Conservation (phyloP, 2,797 vertebrate species). For the Cryptoblepharus egeriae region DNA sequence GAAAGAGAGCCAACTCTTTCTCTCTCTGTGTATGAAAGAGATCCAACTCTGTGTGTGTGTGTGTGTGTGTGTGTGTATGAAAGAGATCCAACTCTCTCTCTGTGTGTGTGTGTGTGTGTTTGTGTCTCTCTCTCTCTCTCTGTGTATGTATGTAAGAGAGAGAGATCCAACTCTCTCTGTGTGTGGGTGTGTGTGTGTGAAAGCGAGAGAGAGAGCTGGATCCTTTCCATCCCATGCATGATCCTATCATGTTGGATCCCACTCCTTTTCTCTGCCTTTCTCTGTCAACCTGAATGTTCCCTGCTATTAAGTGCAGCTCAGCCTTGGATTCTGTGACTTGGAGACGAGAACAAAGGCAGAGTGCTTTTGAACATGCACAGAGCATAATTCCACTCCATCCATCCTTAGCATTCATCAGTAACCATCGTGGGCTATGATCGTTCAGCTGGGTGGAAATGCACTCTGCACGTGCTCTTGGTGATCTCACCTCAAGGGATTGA, state of each 20-base stretch:
- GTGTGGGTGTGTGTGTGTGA: neutral
- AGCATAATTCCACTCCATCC: too few relatives aligned
- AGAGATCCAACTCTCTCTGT: too few relatives aligned
- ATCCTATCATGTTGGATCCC: neutral
- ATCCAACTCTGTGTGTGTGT: too few relatives aligned
- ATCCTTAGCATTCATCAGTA: too few relatives aligned
- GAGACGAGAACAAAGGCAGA: neutral
- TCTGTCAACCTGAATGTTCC: neutral
- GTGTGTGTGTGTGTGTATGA: too few relatives aligned
- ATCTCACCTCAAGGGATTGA: neutral
- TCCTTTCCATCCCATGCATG: neutral
- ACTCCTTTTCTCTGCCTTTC: neutral
- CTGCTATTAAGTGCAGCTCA: neutral
- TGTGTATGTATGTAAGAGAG: too few relatives aligned
- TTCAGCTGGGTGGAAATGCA: neutral
- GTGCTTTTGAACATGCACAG: neutral
- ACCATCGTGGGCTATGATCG: neutral
- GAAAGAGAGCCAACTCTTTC: too few relatives aligned
- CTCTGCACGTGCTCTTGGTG: neutral
- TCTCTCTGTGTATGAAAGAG: too few relatives aligned
- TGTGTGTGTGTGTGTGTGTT: too few relatives aligned
- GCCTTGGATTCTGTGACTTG: neutral
- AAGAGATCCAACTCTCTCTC: too few relatives aligned
- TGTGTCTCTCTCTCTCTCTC: too few relatives aligned
- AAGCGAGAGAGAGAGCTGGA: neutral